Evolutionary conservation across 2,888 invertebrate species (phyloP).

Genomic region (Caenorhabditis sp.): DNA sequence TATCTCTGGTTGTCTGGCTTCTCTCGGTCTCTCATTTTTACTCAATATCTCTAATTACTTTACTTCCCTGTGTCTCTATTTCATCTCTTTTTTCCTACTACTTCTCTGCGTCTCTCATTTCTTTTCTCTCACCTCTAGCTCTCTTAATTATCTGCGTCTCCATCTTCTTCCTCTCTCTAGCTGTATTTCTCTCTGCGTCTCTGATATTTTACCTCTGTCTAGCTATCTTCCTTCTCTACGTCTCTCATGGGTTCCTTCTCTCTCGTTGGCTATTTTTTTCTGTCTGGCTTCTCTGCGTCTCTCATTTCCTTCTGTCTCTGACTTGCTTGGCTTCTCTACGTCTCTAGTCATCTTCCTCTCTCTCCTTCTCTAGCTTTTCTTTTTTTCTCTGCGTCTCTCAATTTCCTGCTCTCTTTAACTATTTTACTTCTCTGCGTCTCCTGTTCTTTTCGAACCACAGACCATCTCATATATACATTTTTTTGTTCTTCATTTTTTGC

Average conservation of each 20-base stretch:
- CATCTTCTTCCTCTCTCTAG: neutral
- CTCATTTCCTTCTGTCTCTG: neutral
- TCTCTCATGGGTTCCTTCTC: neutral
- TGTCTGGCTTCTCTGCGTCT: neutral
- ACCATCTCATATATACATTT: too few species aligned
- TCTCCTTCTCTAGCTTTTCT: neutral
- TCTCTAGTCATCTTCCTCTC: neutral
- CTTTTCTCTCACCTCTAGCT: neutral
- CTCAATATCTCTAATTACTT: too few species aligned
- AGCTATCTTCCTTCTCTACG: neutral
- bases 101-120: too few species aligned
- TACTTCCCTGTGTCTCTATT: too few species aligned
- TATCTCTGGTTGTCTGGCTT: neutral
- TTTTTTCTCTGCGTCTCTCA: too few species aligned
- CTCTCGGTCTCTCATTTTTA: neutral
- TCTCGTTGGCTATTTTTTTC: constrained; percentile 3
- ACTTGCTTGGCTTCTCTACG: too few species aligned
- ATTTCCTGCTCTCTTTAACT: too few species aligned
- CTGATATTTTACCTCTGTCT: neutral
- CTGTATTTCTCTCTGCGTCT: neutral
- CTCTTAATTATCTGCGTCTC: neutral
- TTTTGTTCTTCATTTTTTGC: too few species aligned
- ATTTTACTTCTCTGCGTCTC: too few species aligned
- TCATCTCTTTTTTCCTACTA: too few species aligned
- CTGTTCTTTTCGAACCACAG: too few species aligned